Percentiles rank a stretch among this genome's conserved stretches.
These are phyloP conservation scores for Setipinna tenuifilis DNA, from an alignment of 2,797 vertebrate genomes.

Conservation along the genomic window DNA sequence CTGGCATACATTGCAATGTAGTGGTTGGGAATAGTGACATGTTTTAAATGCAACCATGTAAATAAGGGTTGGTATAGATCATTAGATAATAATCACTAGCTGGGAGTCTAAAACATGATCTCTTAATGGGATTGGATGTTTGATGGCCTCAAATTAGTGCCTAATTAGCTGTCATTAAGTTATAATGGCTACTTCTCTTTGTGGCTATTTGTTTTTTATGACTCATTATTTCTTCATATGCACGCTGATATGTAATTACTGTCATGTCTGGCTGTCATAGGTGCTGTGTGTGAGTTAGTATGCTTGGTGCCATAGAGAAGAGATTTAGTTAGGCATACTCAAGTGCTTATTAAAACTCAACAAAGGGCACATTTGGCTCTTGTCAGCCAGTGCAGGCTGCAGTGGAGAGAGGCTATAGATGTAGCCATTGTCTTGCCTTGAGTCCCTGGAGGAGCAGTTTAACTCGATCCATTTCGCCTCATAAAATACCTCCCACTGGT, in stretches of 20 bases:
- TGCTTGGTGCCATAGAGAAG: not conserved
- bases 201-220: not conserved
- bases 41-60: not conserved
- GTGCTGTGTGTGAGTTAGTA: not conserved
- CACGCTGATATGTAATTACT: not conserved
- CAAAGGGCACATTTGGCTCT: not conserved
- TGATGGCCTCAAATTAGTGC: constrained; percentile 7
- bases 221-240: not conserved
- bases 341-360: not conserved
- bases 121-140: not conserved
- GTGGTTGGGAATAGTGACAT: not conserved
- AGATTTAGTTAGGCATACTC: not conserved
- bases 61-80: not conserved
- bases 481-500: not conserved
- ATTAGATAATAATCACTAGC: not conserved
- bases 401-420: not conserved
- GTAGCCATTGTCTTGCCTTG: not conserved
- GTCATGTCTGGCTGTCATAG: not conserved
- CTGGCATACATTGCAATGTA: not conserved
- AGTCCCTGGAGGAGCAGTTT: not conserved
- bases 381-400: not conserved
- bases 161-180: constrained; percentile 20
- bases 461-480: not conserved
- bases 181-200: not conserved
- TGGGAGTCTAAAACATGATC: not conserved